Evolutionary conservation across 2,888 invertebrate genomes (phyloP).

Genomic region (Aspidiotus destructor): DNA sequence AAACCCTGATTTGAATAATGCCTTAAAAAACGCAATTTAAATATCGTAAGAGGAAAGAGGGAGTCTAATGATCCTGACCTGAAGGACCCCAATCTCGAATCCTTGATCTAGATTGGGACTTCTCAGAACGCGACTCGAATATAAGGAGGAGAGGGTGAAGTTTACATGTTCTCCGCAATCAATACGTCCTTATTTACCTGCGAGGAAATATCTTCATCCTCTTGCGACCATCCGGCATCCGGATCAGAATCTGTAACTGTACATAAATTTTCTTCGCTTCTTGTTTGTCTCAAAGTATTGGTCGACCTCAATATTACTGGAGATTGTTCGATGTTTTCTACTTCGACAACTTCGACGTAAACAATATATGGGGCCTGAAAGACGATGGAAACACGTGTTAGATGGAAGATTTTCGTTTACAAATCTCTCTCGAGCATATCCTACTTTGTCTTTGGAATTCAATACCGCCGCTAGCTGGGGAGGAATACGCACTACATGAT

Average conservation of each 20-base stretch:
- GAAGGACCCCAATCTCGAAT: too few relatives aligned
- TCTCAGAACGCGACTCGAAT: too few relatives aligned
- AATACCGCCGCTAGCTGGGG: conserved; percentile 94
- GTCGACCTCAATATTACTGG: conserved; percentile 48
- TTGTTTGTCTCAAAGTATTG: conserved; percentile 60
- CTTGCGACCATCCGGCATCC: conserved; percentile 75
- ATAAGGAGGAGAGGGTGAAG: too few relatives aligned
- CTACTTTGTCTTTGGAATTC: conserved; percentile 93
- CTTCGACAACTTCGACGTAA: conserved; percentile 92
- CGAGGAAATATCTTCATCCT: conserved; percentile 85
- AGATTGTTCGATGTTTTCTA: conserved; percentile 69
- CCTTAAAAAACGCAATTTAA: too few relatives aligned
- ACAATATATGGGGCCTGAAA: conserved; percentile 88
- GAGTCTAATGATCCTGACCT: too few relatives aligned
- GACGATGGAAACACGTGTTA: background rate
- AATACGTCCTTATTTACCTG: conserved; percentile 46
- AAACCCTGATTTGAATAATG: too few relatives aligned
- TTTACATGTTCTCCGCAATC: too few relatives aligned
- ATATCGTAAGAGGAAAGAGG: too few relatives aligned
- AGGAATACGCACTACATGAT: conserved; percentile 92
- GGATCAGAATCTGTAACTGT: conserved; percentile 35
- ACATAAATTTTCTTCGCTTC: conserved; percentile 83
- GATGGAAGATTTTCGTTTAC: background rate
- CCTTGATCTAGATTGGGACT: too few relatives aligned
- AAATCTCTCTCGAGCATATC: conserved; percentile 12